Percentiles rank a stretch among this genome's conserved stretches.
Evolutionary conservation across 2,888 invertebrate species (phyloP).

Genomic region (Gastrophysa polygoni): DNA sequence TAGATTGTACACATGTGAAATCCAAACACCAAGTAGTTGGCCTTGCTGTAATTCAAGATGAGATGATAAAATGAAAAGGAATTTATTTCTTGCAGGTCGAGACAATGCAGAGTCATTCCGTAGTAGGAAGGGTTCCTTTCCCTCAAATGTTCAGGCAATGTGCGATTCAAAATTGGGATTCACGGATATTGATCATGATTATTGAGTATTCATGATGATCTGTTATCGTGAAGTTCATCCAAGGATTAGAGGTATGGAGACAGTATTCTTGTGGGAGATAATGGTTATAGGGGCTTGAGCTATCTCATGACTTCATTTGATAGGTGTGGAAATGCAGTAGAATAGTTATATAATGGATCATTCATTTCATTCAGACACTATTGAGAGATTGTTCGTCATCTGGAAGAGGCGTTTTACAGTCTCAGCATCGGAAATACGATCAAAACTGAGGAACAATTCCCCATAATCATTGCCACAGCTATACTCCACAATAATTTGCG

Average conservation of each 20-base stretch:
- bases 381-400: background rate
- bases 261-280: background rate
- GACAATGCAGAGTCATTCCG: background rate
- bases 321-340: background rate
- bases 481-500: slow-evolving; percentile 1
- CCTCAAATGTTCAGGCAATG: background rate
- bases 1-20: slow-evolving; percentile 1
- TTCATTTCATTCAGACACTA: background rate
- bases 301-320: slow-evolving; percentile 1
- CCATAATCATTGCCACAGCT: background rate
- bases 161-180: background rate
- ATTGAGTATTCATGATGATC: too few species aligned
- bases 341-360: background rate
- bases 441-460: background rate
- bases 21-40: background rate
- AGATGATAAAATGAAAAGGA: background rate
- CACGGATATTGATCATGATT: background rate
- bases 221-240: background rate
- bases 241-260: background rate
- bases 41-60: too few species aligned
- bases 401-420: slow-evolving; percentile 2
- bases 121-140: background rate
- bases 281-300: background rate
- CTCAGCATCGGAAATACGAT: background rate
- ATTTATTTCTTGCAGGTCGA: background rate